These are phyloP conservation scores for Ceraclea dissimilis DNA, from an alignment of 2,888 invertebrate genomes.

Conservation along the genomic window DNA sequence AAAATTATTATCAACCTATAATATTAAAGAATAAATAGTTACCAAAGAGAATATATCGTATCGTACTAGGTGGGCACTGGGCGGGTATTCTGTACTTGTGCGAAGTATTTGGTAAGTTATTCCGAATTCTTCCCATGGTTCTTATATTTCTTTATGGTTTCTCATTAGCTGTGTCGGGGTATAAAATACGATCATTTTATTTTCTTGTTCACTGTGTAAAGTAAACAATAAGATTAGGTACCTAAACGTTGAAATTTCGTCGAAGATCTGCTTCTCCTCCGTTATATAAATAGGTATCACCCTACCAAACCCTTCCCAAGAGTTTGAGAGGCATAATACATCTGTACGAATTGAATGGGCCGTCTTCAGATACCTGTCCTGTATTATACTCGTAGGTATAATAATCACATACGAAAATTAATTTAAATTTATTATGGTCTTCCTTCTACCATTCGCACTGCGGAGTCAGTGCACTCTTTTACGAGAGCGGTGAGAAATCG, in stretches of 20 bases:
- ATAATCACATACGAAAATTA: not conserved
- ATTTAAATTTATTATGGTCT: too few relatives aligned
- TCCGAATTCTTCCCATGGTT: not conserved
- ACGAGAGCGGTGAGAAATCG: too few relatives aligned
- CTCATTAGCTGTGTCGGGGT: not conserved
- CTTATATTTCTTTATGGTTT: not conserved
- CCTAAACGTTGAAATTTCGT: too few relatives aligned
- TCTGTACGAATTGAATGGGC: slow-evolving; percentile 16
- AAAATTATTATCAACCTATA: too few relatives aligned
- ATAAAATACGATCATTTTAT: slow-evolving; percentile 3
- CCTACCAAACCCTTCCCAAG: slow-evolving; percentile 22
- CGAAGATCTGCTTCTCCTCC: slow-evolving; percentile 19
- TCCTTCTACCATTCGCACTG: too few relatives aligned
- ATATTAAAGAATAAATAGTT: too few relatives aligned
- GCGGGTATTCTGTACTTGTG: too few relatives aligned
- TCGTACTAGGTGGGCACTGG: too few relatives aligned
- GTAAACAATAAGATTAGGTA: slow-evolving; percentile 21
- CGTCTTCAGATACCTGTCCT: not conserved
- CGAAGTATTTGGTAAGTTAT: too few relatives aligned
- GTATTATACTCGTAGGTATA: not conserved
- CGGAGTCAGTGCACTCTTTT: too few relatives aligned
- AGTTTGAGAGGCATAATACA: slow-evolving; percentile 24
- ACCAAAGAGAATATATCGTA: too few relatives aligned
- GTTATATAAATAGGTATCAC: slow-evolving; percentile 24
- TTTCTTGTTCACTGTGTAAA: slow-evolving; percentile 1